Evolutionary conservation across 2,113 vertebrate genomes (phyloP).

Genomic region (Nycticorax nycticorax): DNA sequence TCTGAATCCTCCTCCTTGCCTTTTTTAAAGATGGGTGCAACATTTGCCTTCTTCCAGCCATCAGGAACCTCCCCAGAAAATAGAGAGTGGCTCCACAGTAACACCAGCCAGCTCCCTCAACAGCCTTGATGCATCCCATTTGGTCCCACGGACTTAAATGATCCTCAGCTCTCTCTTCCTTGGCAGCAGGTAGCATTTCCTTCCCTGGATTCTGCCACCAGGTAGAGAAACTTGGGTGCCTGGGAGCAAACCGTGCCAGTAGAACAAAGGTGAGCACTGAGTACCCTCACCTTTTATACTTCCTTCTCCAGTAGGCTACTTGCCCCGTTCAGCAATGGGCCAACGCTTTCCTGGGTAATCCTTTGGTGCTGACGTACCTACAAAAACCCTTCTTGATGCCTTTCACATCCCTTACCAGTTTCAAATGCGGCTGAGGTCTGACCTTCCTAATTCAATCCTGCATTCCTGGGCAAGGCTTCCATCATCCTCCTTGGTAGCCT

Average conservation of each 20-base stretch:
- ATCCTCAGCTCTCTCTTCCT: not conserved
- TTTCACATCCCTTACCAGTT: not conserved
- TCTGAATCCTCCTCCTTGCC: not conserved
- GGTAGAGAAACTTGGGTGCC: not conserved
- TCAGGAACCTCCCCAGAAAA: not conserved
- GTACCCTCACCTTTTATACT: not conserved
- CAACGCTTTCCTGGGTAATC: not conserved
- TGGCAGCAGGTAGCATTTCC: not conserved
- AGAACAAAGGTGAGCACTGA: not conserved
- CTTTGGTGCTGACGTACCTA: accelerated
- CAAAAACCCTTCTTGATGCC: not conserved
- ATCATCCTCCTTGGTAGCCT: not conserved
- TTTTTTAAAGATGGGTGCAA: not conserved
- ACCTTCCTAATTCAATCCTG: not conserved
- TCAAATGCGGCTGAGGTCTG: not conserved
- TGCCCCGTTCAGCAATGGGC: not conserved
- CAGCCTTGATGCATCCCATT: not conserved
- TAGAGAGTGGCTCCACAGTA: not conserved
- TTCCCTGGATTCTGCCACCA: not conserved
- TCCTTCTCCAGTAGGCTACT: not conserved
- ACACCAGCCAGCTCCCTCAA: not conserved
- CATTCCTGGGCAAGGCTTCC: not conserved
- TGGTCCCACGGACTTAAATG: not conserved
- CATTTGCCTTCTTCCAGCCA: not conserved
- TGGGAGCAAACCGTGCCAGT: not conserved